Base-by-base conservation (phyloP, 1,140 invertebrate species). In the Tetramorium simillimum region DNA sequence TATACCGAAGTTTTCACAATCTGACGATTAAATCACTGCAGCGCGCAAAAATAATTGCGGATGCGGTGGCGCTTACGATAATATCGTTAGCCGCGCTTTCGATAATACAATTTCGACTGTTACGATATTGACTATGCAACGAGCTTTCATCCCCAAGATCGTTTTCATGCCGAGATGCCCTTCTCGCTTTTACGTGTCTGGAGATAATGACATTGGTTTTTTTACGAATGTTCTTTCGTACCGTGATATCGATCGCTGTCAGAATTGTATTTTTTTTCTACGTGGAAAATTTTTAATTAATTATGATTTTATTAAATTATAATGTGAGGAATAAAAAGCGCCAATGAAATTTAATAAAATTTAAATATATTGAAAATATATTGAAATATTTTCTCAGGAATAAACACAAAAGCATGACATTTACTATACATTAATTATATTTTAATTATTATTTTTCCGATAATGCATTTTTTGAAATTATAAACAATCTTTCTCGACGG, bases 91-190 rank as follows among this genome's bases (percentile, higher is more conserved):
- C 28, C 49, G 9, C n/a, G 63, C n/a, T 70, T 82, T 82, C 12
- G 40, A 60, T 73, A 73, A 82, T 82, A n/a, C 53, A 67, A 72
- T 72, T 56, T 58, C 46, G 37, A 82, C 58, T 43, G 33, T 73
- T 60, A 33, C 24, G 10, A 33, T n/a, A 21, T 5, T 33, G 6
- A 21, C 18, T 40, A 18, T 24, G 12, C 43, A 24, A 10, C 21
- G 37, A 69, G 37, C 46, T 56, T 33, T 46, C n/a, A 56, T 33
- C 40, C 14, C 14, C 24, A 14, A 53, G 46, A 53, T 70, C 10
- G 28, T 53, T 72, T 14, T 43, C 40, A 43, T 10, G 14, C 12
- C 14, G n/a, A 67, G 12, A n/a, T 72, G 51, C 21, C 33, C 12
- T 56, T 56, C 6, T 28, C 46, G 65, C 21, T 70, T 70, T 70